These are phyloP conservation scores for Podarcis cretensis DNA, from an alignment of 2,113 vertebrate species.

Conservation along the genomic window DNA sequence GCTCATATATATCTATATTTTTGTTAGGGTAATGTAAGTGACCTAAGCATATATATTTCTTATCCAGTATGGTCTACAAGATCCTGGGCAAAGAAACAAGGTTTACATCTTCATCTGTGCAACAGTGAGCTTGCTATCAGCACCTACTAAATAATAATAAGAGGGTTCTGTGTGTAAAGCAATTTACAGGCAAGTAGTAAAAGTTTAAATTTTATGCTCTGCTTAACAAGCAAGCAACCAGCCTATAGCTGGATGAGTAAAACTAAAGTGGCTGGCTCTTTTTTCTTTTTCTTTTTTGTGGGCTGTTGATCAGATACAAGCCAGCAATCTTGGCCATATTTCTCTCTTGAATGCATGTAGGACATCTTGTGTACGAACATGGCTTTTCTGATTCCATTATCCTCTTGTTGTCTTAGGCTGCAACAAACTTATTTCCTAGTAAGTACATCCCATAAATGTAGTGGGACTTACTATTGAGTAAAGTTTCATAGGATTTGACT, in stretches of 20 bases:
- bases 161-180: background rate
- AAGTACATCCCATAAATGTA: background rate
- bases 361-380: background rate
- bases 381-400: background rate
- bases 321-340: background rate
- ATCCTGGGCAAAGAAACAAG: background rate
- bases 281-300: background rate
- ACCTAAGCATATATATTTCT: background rate
- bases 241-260: background rate
- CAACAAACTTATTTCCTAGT: background rate
- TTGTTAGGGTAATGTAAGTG: background rate
- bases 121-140: background rate
- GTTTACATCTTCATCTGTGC: background rate
- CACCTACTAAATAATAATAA: constrained; percentile 3
- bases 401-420: background rate
- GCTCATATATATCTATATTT: background rate
- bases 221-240: constrained; percentile 10
- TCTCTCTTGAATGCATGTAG: background rate
- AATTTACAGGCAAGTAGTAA: constrained; percentile 4
- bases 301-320: background rate
- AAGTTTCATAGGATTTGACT: background rate
- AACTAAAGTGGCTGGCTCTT: constrained; percentile 3
- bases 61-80: background rate
- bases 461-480: background rate
- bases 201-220: background rate